Evolutionary conservation across 2,888 invertebrate species (phyloP).

Genomic region (Chaetoderma sp.): DNA sequence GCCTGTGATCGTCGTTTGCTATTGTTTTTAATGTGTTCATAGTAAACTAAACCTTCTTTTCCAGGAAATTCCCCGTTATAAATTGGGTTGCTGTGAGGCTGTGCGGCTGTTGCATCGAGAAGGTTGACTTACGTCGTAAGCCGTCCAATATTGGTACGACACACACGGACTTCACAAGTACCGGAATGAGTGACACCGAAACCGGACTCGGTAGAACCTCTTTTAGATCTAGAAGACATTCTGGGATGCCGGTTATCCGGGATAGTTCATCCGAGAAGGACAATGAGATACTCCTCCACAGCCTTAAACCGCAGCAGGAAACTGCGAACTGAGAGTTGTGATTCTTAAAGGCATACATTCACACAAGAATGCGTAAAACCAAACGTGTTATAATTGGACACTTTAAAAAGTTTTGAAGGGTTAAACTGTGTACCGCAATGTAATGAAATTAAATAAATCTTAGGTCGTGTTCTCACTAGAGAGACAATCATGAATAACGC

Average conservation of each 20-base stretch:
- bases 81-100: constrained; percentile 28
- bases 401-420: no score
- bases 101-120: constrained; percentile 30
- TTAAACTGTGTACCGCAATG: no score
- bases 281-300: background rate
- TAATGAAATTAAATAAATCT: no score
- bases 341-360: no score
- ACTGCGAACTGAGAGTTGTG: no score
- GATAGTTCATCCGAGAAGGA: background rate
- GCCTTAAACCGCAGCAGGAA: background rate
- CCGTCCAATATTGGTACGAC: background rate
- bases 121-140: background rate
- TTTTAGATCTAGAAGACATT: background rate
- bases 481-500: no score
- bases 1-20: no score
- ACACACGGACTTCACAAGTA: background rate
- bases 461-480: no score
- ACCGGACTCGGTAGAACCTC: background rate
- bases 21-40: no score
- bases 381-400: no score
- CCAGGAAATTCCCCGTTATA: constrained; percentile 34
- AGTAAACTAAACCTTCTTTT: no score
- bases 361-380: no score
- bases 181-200: background rate
- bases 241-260: background rate